Conservation (phyloP, 1,140 invertebrate species). For the Littorina saxatilis region DNA sequence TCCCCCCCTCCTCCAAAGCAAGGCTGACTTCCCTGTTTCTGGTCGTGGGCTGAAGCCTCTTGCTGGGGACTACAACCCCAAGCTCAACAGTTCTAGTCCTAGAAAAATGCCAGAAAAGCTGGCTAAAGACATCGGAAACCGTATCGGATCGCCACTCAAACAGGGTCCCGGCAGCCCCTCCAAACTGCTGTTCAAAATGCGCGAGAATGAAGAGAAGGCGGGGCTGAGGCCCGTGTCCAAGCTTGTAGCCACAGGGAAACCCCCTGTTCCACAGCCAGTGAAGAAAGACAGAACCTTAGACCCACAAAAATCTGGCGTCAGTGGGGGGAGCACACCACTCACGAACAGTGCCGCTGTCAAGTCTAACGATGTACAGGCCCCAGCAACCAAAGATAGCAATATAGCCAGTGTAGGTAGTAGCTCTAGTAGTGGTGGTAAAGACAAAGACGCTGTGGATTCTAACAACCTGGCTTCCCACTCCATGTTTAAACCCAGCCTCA, state of each 20-base stretch:
- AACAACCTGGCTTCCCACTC: constrained; percentile 26
- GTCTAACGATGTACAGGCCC: not conserved
- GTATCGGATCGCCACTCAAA: constrained; percentile 60
- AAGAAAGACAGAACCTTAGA: constrained; percentile 54
- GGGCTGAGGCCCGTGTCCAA: constrained; percentile 50
- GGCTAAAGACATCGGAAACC: constrained; percentile 67
- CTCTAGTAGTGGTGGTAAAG: constrained; percentile 43
- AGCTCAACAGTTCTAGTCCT: constrained; percentile 55
- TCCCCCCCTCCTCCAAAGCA: not conserved
- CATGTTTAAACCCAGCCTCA: constrained; percentile 40
- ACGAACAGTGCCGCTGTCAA: not conserved
- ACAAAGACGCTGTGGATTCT: constrained; percentile 9
- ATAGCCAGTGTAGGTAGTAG: constrained; percentile 16
- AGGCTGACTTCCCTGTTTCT: not conserved
- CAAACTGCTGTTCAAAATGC: constrained; percentile 62
- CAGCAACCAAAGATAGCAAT: not conserved
- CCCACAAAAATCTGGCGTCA: constrained; percentile 14
- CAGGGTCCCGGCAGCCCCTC: constrained; percentile 59
- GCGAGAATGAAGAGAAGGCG: constrained; percentile 64
- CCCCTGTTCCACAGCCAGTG: constrained; percentile 49
- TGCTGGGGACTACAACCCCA: constrained; percentile 16
- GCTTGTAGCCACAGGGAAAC: constrained; percentile 54
- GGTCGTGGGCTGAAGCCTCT: constrained; percentile 17
- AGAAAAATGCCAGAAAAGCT: constrained; percentile 69
- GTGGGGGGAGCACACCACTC: not conserved